Conservation (phyloP, 1,140 invertebrate species). For the Trichonephila clavipes region DNA sequence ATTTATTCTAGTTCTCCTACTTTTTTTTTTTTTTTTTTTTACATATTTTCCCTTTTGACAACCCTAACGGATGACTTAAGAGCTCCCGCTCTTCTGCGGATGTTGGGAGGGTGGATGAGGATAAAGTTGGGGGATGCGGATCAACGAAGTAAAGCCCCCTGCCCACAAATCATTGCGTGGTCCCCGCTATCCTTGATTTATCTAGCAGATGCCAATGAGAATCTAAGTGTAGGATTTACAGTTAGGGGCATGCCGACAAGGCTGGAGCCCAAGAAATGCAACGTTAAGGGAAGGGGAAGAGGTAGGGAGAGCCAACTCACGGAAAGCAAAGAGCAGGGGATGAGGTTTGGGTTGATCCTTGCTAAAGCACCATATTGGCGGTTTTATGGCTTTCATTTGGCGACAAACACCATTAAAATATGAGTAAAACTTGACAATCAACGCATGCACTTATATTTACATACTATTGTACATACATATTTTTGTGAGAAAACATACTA, state of each 20-base stretch:
- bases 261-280: conserved; percentile 62
- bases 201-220: conserved; percentile 76
- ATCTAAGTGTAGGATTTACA: conserved; percentile 77
- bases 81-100: conserved; percentile 69
- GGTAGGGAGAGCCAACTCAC: too few species aligned
- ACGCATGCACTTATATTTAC: too few species aligned
- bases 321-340: conserved; percentile 40
- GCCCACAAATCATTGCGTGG: conserved; percentile 75
- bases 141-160: conserved; percentile 72
- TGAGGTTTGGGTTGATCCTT: conserved; percentile 39
- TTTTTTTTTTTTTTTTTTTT: conserved; percentile 33
- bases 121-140: conserved; percentile 66
- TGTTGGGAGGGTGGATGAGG: conserved; percentile 68
- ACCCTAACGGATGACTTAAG: conserved; percentile 74
- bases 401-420: conserved; percentile 2
- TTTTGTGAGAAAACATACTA: too few species aligned
- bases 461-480: too few species aligned
- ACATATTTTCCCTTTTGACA: conserved; percentile 73
- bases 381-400: conserved; percentile 69
- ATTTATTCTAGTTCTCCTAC: neutral
- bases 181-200: conserved; percentile 76
- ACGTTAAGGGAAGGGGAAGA: conserved; percentile 8
- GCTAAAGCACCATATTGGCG: conserved; percentile 65
- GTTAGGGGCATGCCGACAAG: conserved; percentile 74
- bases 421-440: too few species aligned